phyloP scores from a whole-genome alignment of 2,888 invertebrate species.

The Drosophila stalkeri region DNA sequence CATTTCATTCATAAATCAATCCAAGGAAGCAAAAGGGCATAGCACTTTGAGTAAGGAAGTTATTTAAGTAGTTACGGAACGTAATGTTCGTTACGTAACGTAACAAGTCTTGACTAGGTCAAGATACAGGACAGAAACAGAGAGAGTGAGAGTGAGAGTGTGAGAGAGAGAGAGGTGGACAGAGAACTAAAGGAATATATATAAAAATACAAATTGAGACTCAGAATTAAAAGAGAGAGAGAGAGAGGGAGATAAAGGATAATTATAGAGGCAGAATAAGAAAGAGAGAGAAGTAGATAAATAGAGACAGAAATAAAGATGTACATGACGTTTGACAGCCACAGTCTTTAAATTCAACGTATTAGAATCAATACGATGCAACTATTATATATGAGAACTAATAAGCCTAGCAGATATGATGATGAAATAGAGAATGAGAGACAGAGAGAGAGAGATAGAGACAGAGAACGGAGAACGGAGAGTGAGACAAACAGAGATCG shows the following conservation, averaged over 20 bases:
- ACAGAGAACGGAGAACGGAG: neutral
- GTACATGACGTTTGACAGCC: no score
- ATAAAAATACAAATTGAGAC: no score
- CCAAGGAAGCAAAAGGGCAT: neutral
- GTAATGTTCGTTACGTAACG: neutral
- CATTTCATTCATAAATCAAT: neutral
- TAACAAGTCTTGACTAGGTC: neutral
- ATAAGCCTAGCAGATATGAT: no score
- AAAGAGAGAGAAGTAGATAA: no score
- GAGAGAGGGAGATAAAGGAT: no score
- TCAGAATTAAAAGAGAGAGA: no score
- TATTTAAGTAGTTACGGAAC: neutral
- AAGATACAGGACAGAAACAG: neutral
- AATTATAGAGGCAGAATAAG: no score
- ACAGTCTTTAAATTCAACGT: no score
- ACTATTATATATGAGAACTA: no score
- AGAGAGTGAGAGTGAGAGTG: neutral
- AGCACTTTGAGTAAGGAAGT: neutral
- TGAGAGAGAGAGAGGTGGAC: neutral
- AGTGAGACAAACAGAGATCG: neutral
- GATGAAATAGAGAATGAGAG: no score
- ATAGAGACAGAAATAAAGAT: neutral
- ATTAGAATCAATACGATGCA: no score
- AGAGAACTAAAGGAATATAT: no score
- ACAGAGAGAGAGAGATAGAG: slow-evolving; percentile 1